Conservation (phyloP, 2,797 vertebrate species). For the Psittacula derbiana region DNA sequence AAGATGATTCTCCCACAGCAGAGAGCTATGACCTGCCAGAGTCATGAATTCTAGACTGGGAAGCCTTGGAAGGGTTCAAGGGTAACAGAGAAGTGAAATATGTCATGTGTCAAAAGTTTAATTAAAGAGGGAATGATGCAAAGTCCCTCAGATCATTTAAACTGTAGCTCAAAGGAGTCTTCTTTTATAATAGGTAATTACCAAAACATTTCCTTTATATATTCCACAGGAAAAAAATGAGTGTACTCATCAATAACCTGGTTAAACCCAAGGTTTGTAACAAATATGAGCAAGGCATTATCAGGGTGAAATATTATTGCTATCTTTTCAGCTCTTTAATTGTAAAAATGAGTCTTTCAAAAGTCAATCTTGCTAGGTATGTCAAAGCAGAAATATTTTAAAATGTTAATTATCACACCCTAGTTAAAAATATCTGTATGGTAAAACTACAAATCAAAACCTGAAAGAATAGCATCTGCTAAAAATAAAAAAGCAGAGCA, state of each 20-base stretch:
- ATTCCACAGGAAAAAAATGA: neutral
- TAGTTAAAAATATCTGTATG: neutral
- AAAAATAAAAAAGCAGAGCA: neutral
- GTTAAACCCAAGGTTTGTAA: neutral
- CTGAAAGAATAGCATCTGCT: neutral
- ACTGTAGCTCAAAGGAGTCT: neutral
- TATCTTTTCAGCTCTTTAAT: neutral
- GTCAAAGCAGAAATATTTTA: neutral
- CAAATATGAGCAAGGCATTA: neutral
- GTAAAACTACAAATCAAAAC: neutral
- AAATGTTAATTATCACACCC: neutral
- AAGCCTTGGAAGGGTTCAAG: neutral
- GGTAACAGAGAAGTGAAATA: neutral
- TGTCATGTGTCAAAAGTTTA: neutral
- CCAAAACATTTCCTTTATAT: neutral
- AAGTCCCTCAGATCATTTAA: neutral
- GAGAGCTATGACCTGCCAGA: neutral
- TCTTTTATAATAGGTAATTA: neutral
- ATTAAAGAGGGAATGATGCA: neutral
- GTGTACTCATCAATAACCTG: neutral
- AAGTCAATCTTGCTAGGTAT: neutral
- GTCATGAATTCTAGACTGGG: fast-evolving
- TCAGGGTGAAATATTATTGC: neutral
- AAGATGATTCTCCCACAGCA: neutral
- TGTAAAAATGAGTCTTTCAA: neutral